Conservation (phyloP, 1,140 invertebrate genomes). For the Drosophila nebulosa region DNA sequence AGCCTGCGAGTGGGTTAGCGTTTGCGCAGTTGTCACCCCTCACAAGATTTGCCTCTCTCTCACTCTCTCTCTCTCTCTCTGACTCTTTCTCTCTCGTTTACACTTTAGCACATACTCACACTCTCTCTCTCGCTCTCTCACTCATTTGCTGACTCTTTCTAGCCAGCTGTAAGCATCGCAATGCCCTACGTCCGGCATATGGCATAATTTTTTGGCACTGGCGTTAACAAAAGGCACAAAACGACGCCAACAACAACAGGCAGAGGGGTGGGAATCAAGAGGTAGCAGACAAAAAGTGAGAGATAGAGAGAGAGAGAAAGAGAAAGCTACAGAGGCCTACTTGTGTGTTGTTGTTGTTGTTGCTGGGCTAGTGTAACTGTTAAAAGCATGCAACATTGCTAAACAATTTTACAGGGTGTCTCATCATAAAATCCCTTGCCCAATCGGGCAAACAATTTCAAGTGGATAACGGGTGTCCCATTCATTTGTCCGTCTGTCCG, state of each 20-base stretch:
- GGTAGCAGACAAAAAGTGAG: background rate
- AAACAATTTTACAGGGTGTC: slow-evolving; percentile 35
- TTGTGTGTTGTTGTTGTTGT: slow-evolving; percentile 16
- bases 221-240: slow-evolving; percentile 64
- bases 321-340: slow-evolving; percentile 25
- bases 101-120: background rate
- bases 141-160: too few species aligned
- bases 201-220: slow-evolving; percentile 66
- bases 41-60: background rate
- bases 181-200: slow-evolving; percentile 66
- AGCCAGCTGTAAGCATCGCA: slow-evolving; percentile 44
- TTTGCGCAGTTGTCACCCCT: slow-evolving; percentile 46
- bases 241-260: slow-evolving; percentile 51
- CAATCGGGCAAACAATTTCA: background rate
- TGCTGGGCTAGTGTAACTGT: slow-evolving; percentile 20
- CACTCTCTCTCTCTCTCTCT: background rate
- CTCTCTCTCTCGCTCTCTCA: background rate
- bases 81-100: background rate
- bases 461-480: background rate
- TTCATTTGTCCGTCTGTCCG: too few species aligned
- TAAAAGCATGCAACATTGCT: slow-evolving; percentile 52
- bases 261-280: background rate
- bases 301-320: background rate
- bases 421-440: background rate
- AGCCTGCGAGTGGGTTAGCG: slow-evolving; percentile 23